Conservation (phyloP, 2,797 vertebrate genomes). For the Gouania willdenowi region DNA sequence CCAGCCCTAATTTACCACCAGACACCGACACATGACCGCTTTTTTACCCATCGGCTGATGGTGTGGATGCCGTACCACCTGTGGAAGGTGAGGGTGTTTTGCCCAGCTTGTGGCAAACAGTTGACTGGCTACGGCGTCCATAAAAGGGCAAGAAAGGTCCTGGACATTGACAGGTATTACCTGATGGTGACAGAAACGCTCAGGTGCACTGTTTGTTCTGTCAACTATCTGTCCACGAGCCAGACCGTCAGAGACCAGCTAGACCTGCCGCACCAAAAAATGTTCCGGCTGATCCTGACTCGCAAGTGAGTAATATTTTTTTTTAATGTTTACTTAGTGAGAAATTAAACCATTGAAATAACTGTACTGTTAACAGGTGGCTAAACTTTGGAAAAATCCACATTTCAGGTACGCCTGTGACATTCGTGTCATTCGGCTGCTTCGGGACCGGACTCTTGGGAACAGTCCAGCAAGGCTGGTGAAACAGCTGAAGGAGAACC, state of each 20-base stretch:
- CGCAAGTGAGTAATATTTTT: background rate
- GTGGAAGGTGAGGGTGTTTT: background rate
- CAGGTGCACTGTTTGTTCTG: background rate
- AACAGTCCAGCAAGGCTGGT: slow-evolving; percentile 1
- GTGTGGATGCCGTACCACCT: slow-evolving; percentile 10
- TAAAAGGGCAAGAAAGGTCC: no score
- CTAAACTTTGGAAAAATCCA: no score
- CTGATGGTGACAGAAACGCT: slow-evolving; percentile 5
- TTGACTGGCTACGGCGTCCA: no score
- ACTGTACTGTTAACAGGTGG: no score
- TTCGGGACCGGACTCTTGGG: background rate
- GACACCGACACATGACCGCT: background rate
- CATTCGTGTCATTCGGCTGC: background rate
- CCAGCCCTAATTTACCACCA: background rate
- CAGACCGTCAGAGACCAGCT: slow-evolving; percentile 4
- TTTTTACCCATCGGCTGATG: slow-evolving; percentile 1
- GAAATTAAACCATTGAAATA: no score
- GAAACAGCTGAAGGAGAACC: background rate
- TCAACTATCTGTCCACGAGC: background rate
- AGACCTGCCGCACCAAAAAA: background rate
- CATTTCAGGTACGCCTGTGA: background rate
- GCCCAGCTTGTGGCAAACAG: background rate
- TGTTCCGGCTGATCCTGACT: slow-evolving; percentile 1
- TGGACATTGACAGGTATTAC: background rate
- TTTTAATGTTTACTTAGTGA: no score